Base-by-base conservation (phyloP, 2,888 invertebrate genomes). In the Pseudanteris insignis region DNA sequence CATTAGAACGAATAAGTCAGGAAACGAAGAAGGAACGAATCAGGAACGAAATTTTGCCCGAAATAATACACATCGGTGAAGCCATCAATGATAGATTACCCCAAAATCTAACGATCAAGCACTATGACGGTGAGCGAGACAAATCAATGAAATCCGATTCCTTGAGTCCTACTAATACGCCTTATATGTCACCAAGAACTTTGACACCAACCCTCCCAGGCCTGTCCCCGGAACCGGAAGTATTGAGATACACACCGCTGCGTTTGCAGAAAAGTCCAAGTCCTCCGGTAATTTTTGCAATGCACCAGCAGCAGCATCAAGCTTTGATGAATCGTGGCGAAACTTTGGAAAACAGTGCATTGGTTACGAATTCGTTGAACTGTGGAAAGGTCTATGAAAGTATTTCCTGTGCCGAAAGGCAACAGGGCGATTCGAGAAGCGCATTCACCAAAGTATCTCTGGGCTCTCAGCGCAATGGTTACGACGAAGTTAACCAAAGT, bases 381-480 rank as follows among this genome's bases (percentile, higher is more conserved):
- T 69, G 71, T 30, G 65, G 60, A 33, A 75, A 71, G 46, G 63
- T 70, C 2, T 78, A 72, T 66, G 75, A 78, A 10, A 47, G 70
- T 0, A 66, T 76, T 4, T 41, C 70, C 6, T 73, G 72, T 37
- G 38, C 69, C 0, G 63, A 68, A 14, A 65, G 73, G n/a, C 65
- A 70, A 28, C 74, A 73, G 38, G 62, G 62, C 0, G 78, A 78
- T 30, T 73, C 77, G 0, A 87, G 87, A 71, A 92, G 92, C 81
- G 93, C 93, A 4, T 93, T 93, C 72, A 93, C 92, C 0, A 93
- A 93, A 83, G 92, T 93, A 51, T 82, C 80, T 65, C 67, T 84
- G 34, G 62, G 73, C 6, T 66, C 72, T 1, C 81, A 82, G 64
- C 66, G 76, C 29, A 77, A 72, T 32, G 73, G 72, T 0, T 78